These are phyloP conservation scores for Eurosta solidaginis DNA, from an alignment of 1,140 invertebrate genomes.

Conservation along the genomic window DNA sequence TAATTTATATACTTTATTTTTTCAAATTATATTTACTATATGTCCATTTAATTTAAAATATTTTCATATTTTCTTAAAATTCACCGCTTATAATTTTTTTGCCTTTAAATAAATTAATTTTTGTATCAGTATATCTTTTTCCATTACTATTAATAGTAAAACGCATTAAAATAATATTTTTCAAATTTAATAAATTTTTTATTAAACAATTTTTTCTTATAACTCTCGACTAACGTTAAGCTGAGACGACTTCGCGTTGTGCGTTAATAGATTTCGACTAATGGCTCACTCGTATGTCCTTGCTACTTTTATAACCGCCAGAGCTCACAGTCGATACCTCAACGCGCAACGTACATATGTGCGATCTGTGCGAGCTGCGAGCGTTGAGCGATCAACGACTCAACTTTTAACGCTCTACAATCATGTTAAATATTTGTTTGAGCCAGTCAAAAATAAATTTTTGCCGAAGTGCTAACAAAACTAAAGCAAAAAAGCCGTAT, in stretches of 20 bases:
- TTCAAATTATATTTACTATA: too few species aligned
- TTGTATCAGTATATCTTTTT: not conserved
- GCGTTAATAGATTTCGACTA: slow-evolving; percentile 60
- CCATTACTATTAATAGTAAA: slow-evolving; percentile 14
- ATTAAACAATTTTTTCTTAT: slow-evolving; percentile 12
- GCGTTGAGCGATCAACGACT: not conserved
- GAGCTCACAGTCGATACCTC: slow-evolving; percentile 30
- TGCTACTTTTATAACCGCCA: slow-evolving; percentile 59
- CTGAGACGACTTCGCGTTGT: slow-evolving; percentile 58
- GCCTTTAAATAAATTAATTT: slow-evolving; percentile 30
- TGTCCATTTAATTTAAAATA: too few species aligned
- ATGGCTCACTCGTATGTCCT: slow-evolving; percentile 59
- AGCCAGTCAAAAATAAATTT: slow-evolving; percentile 33
- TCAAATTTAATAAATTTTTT: slow-evolving; percentile 33
- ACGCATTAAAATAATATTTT: slow-evolving; percentile 16
- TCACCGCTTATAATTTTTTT: too few species aligned
- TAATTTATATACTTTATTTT: too few species aligned
- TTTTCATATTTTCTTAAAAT: too few species aligned
- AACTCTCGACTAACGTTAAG: slow-evolving; percentile 4
- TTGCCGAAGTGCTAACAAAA: slow-evolving; percentile 18
- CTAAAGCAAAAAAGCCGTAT: slow-evolving; percentile 11
- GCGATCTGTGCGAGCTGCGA: slow-evolving; percentile 11
- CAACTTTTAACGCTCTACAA: slow-evolving; percentile 31
- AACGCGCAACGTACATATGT: slow-evolving; percentile 33
- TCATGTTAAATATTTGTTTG: slow-evolving; percentile 36